Base-by-base conservation (phyloP, 2,888 invertebrate species). In the Orchestes rusci region DNA sequence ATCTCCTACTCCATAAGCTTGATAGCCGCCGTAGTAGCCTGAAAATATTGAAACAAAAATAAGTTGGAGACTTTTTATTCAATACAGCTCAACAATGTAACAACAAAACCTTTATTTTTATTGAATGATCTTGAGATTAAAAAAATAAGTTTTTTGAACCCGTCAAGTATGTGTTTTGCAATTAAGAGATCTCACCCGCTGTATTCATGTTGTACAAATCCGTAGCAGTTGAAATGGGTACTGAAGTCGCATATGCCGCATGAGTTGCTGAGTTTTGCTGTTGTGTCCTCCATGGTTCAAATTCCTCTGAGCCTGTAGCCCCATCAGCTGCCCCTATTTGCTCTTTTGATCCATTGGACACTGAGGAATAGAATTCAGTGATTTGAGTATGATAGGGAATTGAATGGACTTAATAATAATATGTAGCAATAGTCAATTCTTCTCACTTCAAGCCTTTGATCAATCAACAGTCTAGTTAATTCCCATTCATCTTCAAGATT, bases 1-100 rank as follows among this genome's bases (percentile, higher is more conserved):
- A 72, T 91, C 91, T 66, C 88, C 87, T 64, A 88, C 86, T 70
- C 90, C 90, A 73, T 91, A 92, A 63, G 88, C 84, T 72, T 91
- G 87, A 76, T 89, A 90, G 8, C 77, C 79, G 71, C 78, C 76
- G 70, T 79, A 79, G 74, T 79, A 79, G 71, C 79, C 79, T 79
- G n/a, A n/a, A n/a, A n/a, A n/a, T n/a, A n/a, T n/a, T n/a, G n/a
- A 23, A 23, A 23, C 23, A 23, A 23, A 23, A 23, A 7, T 7
- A 23, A 23, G 10, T 23, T 23, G 23, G 23, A 23, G 23, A 10
- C 10, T 23, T 23, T 23, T 23, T 23, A n/a, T n/a, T n/a, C n/a
- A n/a, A n/a, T n/a, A n/a, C n/a, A n/a, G n/a, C n/a, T n/a, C n/a
- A n/a, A n/a, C n/a, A n/a, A n/a, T n/a, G n/a, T n/a, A n/a, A n/a